These are phyloP conservation scores for Oscheius sp. DNA, from an alignment of 2,888 invertebrate genomes.

Conservation along the genomic window DNA sequence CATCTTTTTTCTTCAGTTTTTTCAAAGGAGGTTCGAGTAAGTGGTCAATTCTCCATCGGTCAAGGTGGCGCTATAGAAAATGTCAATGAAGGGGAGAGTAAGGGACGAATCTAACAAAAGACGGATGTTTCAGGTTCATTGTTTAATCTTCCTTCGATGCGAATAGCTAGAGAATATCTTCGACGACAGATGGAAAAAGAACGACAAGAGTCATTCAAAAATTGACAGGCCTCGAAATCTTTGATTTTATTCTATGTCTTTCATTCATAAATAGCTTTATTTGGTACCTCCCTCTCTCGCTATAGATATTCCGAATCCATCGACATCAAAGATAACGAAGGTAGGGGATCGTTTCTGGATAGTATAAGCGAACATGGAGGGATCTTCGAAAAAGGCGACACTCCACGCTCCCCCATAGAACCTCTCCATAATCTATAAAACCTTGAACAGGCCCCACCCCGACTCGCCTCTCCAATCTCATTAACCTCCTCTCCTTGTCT, in stretches of 20 bases:
- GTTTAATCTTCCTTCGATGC: slow-evolving; percentile 23
- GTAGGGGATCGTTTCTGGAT: slow-evolving; percentile 19
- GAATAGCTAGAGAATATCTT: slow-evolving; percentile 25
- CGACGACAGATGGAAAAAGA: slow-evolving; percentile 15
- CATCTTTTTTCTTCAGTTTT: background rate
- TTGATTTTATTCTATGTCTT: slow-evolving; percentile 1
- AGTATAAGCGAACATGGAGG: slow-evolving; percentile 22
- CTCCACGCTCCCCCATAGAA: slow-evolving; percentile 24
- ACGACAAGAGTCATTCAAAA: background rate
- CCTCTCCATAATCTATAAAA: slow-evolving; percentile 18
- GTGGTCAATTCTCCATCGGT: slow-evolving; percentile 20
- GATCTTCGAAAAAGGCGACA: slow-evolving; percentile 26
- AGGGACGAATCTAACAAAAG: too few species aligned
- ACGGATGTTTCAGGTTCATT: slow-evolving; percentile 1
- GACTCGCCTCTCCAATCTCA: slow-evolving; percentile 18
- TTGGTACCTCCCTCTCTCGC: slow-evolving; percentile 14
- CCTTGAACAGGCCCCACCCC: background rate
- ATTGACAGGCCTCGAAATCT: background rate
- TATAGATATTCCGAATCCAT: slow-evolving; percentile 19
- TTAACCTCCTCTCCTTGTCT: slow-evolving; percentile 9
- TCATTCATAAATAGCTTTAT: slow-evolving; percentile 8
- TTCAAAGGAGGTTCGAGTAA: slow-evolving; percentile 12
- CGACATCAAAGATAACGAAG: slow-evolving; percentile 26
- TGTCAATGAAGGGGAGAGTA: slow-evolving; percentile 11
- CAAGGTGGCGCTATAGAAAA: background rate